Base-by-base conservation (phyloP, 1,140 invertebrate genomes). In the Hylyphantes graminicola region DNA sequence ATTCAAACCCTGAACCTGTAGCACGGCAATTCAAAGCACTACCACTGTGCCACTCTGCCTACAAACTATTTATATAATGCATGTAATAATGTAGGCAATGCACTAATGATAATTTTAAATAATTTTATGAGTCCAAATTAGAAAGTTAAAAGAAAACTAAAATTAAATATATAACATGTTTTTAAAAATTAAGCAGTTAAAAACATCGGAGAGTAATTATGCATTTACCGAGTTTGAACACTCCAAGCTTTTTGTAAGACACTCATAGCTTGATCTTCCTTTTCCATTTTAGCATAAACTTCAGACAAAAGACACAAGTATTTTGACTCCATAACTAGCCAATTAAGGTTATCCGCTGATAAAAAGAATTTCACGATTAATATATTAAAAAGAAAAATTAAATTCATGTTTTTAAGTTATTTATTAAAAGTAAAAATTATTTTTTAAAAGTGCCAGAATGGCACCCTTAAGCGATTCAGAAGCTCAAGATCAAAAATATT, bases 201-300 rank as follows among this genome's bases (percentile, higher is more conserved):
- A 79, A 19, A 86, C 70, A 15, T 67, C 13, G 2, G 5, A 35
- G 2, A 35, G 35, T 35, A 35, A 50, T 50, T 15, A 12, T 50
- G 51, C 57, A n/a, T 80, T 53, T 75, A 82, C 80, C 80, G 48
- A 50, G 90, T 90, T 86, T 94, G 92, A 88, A 92, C 92, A 53
- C 94, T 93, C 78, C 92, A 92, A 0, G 93, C 93, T 87, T 93
- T 91, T 86, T 92, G 92, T 12, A 95, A 89, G 7, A 92, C 92
- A 50, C 90, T 89, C 2, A 94, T 88, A 4, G 94, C 93, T 74
- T 91, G 89, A 35, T 91, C 89, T 35, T 93, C 89, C 87, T 93
- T 93, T 6, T 93, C 93, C 68, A 78, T 88, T 86, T 86, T 87
- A 19, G 85, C 88, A 85, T 88, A 86, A 17, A 89, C 86, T 83